Conservation (phyloP, 1,140 invertebrate genomes). For the Habropoda laboriosa region DNA sequence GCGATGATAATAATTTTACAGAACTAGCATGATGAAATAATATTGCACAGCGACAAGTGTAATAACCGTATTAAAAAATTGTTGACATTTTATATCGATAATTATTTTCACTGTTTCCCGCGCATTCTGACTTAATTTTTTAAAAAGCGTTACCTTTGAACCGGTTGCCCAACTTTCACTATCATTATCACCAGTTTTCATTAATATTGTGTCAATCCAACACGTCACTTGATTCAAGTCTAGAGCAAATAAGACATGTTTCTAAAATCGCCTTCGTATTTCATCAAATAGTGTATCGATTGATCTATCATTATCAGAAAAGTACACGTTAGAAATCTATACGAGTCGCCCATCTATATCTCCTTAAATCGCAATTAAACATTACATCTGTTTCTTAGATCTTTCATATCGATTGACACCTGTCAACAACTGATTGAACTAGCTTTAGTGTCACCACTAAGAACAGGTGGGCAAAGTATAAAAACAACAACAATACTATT, state of each 20-base stretch:
- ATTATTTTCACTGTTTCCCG: too few relatives aligned
- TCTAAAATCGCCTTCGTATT: too few relatives aligned
- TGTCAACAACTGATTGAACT: not conserved
- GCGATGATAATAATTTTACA: too few relatives aligned
- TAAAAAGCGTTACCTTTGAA: not conserved
- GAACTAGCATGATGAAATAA: too few relatives aligned
- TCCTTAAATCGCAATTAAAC: too few relatives aligned
- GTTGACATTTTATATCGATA: not conserved
- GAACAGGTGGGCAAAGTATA: not conserved
- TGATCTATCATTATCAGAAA: too few relatives aligned
- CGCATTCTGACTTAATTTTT: too few relatives aligned
- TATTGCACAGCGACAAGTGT: too few relatives aligned
- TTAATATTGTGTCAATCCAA: not conserved
- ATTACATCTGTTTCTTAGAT: not conserved
- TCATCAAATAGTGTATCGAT: too few relatives aligned
- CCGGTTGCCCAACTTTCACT: not conserved
- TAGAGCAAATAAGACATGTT: not conserved
- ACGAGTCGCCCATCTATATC: too few relatives aligned
- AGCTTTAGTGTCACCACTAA: not conserved
- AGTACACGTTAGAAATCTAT: too few relatives aligned
- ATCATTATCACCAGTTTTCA: not conserved
- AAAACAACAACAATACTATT: not conserved
- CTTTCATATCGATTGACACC: not conserved
- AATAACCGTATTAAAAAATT: not conserved
- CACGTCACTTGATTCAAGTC: too few relatives aligned